Conservation (phyloP, 2,797 vertebrate species). For the Typhlichthys subterraneus region DNA sequence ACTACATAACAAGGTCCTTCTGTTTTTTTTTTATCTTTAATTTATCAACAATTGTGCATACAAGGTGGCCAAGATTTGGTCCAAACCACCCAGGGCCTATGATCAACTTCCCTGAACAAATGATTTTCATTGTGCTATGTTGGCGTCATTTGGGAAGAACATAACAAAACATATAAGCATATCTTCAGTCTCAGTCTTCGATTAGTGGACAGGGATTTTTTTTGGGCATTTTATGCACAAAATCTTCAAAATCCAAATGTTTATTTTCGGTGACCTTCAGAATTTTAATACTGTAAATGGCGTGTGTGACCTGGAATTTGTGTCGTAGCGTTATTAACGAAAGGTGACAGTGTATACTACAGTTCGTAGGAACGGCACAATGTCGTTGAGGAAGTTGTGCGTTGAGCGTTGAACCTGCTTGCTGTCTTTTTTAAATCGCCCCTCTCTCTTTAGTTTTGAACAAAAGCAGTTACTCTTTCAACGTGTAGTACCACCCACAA, state of each 20-base stretch:
- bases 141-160: neutral
- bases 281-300: conserved; percentile 25
- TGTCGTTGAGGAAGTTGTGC: too few relatives aligned
- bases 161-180: conserved; percentile 15
- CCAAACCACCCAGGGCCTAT: conserved; percentile 7
- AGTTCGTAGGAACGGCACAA: too few relatives aligned
- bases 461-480: too few relatives aligned
- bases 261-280: conserved; percentile 27
- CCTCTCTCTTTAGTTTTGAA: too few relatives aligned
- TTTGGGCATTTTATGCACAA: conserved; percentile 40
- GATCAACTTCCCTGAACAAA: conserved; percentile 19
- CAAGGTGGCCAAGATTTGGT: conserved; percentile 28
- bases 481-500: too few relatives aligned
- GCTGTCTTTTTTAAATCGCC: too few relatives aligned
- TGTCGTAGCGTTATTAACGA: too few relatives aligned
- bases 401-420: too few relatives aligned
- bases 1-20: conserved; percentile 18
- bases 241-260: conserved; percentile 31
- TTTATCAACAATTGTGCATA: conserved; percentile 45
- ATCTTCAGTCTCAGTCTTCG: conserved; percentile 32
- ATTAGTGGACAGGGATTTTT: conserved; percentile 30
- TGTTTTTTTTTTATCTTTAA: conserved; percentile 19
- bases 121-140: conserved; percentile 9
- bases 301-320: conserved; percentile 2
- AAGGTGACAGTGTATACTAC: too few relatives aligned